A percentile compares a stretch with the other conserved stretches of the same genome.
phyloP scores from a whole-genome alignment of 2,797 vertebrate species.

The Tadarida brasiliensis region DNA sequence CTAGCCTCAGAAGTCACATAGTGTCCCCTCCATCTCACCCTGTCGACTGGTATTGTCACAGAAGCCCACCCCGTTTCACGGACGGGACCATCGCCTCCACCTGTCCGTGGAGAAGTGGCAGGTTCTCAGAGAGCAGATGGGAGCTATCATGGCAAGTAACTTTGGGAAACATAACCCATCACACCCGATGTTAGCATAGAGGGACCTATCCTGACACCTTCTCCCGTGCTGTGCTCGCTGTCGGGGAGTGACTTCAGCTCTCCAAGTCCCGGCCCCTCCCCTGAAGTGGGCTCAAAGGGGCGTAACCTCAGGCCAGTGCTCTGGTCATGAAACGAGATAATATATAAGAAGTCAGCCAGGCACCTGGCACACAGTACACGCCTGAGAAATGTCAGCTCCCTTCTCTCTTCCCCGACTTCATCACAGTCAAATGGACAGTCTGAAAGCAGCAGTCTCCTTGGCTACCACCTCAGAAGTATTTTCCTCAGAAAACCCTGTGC shows the following conservation, averaged over 20 bases:
- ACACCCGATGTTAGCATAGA: background rate
- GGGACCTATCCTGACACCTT: no score
- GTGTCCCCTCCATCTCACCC: background rate
- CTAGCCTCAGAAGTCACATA: background rate
- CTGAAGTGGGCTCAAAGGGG: background rate
- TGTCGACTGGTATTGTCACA: background rate
- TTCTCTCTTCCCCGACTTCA: background rate
- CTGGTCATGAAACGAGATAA: background rate
- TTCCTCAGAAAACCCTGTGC: background rate
- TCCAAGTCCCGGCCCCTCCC: background rate
- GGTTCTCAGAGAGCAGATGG: background rate
- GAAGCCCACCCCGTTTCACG: background rate
- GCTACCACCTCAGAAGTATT: background rate
- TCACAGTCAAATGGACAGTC: background rate
- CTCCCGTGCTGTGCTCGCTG: background rate
- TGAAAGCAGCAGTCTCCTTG: background rate
- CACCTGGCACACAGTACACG: background rate
- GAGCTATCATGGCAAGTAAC: background rate
- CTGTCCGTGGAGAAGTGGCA: background rate
- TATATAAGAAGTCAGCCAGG: background rate
- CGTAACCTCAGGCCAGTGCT: background rate
- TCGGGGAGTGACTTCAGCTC: background rate
- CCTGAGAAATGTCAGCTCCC: background rate
- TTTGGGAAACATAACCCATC: background rate
- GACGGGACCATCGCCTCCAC: background rate